A percentile compares a stretch with the other conserved stretches of the same genome.
Conservation (phyloP, 2,888 invertebrate species). For the Silvanus unidentatus region DNA sequence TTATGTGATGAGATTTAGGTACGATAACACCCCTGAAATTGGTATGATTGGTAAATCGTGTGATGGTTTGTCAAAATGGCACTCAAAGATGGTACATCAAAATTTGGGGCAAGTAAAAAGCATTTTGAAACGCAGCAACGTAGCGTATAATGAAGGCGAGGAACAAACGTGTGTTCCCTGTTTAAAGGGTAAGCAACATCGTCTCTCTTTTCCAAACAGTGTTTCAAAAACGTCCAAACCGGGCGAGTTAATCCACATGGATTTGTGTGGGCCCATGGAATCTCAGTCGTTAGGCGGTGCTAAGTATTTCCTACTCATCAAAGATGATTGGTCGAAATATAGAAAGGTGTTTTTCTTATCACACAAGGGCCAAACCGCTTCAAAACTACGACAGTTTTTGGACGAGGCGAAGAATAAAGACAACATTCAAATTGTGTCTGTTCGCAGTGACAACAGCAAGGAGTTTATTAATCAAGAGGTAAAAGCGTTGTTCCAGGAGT, state of each 20-base stretch:
- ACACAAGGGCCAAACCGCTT: constrained; percentile 11
- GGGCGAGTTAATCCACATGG: not conserved
- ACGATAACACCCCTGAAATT: not conserved
- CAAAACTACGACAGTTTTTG: constrained; percentile 8
- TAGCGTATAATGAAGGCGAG: constrained; percentile 3
- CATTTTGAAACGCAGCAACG: constrained; percentile 6
- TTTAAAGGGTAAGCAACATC: not conserved
- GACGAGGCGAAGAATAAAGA: constrained; percentile 8
- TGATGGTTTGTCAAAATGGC: constrained; percentile 7
- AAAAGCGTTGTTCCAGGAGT: constrained; percentile 1
- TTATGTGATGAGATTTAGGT: constrained; percentile 22
- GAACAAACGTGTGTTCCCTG: constrained; percentile 2
- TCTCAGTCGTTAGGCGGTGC: constrained; percentile 13
- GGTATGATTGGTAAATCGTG: not conserved
- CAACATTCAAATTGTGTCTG: constrained; percentile 2
- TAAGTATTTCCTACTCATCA: constrained; percentile 16
- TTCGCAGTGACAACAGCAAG: constrained; percentile 10
- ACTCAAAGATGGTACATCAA: constrained; percentile 11
- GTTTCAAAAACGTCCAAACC: not conserved
- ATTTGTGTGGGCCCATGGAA: constrained; percentile 11
- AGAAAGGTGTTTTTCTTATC: constrained; percentile 16
- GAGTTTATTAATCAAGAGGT: constrained; percentile 12
- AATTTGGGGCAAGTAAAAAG: constrained; percentile 9
- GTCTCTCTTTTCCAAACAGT: not conserved
- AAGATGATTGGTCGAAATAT: constrained; percentile 17